Percentiles rank a stretch among this genome's conserved stretches.
phyloP scores from a whole-genome alignment of 2,113 vertebrate species.

The Stigmatopora nigra region DNA sequence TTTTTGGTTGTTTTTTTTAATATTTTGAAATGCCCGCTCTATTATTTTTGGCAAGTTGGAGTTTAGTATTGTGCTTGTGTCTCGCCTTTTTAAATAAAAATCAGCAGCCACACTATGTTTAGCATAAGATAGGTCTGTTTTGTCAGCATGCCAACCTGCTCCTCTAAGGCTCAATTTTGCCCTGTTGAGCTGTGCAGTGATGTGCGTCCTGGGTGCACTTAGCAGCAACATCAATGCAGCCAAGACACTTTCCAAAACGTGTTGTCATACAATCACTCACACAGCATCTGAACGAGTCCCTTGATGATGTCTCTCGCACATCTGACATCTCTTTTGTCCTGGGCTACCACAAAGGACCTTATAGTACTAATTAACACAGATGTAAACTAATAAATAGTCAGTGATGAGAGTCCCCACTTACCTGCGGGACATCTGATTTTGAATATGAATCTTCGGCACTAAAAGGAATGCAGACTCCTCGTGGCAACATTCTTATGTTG shows the following conservation, averaged over 20 bases:
- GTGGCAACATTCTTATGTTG: too few relatives aligned
- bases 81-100: background rate
- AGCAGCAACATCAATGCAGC: background rate
- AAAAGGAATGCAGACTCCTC: too few relatives aligned
- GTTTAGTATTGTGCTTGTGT: background rate
- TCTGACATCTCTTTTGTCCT: background rate
- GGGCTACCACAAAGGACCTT: background rate
- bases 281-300: background rate
- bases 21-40: background rate
- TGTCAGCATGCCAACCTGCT: background rate
- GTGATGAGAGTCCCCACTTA: too few relatives aligned
- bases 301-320: background rate
- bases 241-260: background rate
- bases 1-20: too few relatives aligned
- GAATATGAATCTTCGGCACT: too few relatives aligned
- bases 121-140: too few relatives aligned
- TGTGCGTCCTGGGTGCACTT: background rate
- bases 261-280: constrained; percentile 4
- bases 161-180: constrained; percentile 1
- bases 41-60: background rate
- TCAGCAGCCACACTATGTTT: background rate
- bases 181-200: background rate
- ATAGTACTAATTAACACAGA: background rate
- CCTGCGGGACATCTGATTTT: too few relatives aligned
- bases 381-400: background rate